Evolutionary conservation across 2,797 vertebrate genomes (phyloP).

Genomic region (Chaunax sp.): DNA sequence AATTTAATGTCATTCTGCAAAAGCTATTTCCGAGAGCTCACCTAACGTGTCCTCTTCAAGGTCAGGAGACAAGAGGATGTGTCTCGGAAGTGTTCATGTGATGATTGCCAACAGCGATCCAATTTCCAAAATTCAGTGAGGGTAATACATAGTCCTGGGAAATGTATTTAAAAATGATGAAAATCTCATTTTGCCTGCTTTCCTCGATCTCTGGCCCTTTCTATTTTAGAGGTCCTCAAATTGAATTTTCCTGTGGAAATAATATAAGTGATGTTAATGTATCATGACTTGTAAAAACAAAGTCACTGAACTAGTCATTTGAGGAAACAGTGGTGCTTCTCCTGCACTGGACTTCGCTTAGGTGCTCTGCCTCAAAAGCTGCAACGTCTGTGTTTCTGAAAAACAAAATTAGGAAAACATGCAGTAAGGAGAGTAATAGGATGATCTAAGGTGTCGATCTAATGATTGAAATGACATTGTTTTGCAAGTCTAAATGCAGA

Average conservation of each 20-base stretch:
- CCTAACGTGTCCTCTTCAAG: conserved; percentile 54
- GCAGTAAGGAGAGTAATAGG: too few relatives aligned
- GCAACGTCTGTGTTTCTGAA: too few relatives aligned
- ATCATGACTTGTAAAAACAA: not conserved
- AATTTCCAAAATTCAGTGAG: conserved; percentile 36
- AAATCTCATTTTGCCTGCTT: conserved; percentile 4
- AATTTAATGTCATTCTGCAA: conserved; percentile 68
- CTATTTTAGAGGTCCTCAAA: not conserved
- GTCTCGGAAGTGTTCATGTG: conserved; percentile 19
- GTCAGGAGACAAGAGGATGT: conserved; percentile 40
- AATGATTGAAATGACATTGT: too few relatives aligned
- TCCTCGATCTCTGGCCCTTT: not conserved
- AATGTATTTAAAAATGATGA: conserved; percentile 8
- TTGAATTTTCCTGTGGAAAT: not conserved
- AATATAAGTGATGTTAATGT: not conserved
- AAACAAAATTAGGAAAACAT: too few relatives aligned
- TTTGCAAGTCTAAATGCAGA: too few relatives aligned
- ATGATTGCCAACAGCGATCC: conserved; percentile 29
- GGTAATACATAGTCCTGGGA: not conserved
- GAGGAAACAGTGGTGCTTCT: not conserved
- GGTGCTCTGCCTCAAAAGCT: too few relatives aligned
- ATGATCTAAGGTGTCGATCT: too few relatives aligned
- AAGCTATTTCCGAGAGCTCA: conserved; percentile 72
- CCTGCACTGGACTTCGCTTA: too few relatives aligned
- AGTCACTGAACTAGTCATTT: not conserved